phyloP scores from a whole-genome alignment of 2,797 vertebrate genomes.

The Phalloptychus januarius region DNA sequence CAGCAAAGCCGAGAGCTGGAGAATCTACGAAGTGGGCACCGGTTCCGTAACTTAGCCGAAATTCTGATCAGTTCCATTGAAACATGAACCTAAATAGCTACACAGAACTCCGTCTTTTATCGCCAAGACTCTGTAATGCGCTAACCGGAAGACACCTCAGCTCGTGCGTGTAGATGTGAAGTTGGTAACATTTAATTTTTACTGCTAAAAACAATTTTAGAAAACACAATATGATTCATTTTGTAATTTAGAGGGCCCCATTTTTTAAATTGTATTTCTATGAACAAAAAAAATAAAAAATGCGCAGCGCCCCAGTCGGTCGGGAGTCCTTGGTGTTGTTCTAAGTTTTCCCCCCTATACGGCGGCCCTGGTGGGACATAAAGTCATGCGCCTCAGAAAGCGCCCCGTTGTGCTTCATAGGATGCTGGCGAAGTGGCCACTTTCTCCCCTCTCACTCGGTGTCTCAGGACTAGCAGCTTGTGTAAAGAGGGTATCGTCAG shows the following conservation, averaged over 20 bases:
- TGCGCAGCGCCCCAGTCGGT: no score
- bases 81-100: neutral
- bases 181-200: no score
- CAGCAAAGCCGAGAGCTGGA: neutral
- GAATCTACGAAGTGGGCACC: neutral
- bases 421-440: slow-evolving; percentile 52
- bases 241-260: no score
- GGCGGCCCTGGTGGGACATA: no score
- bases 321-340: no score
- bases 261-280: no score
- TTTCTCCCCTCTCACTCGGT: slow-evolving; percentile 57
- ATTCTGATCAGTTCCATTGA: neutral
- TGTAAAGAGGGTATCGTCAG: slow-evolving; percentile 58
- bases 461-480: slow-evolving; percentile 26
- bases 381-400: slow-evolving; percentile 27
- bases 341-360: no score
- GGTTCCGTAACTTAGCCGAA: neutral
- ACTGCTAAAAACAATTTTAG: no score
- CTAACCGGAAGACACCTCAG: neutral
- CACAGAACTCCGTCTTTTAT: slow-evolving; percentile 3
- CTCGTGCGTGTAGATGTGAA: slow-evolving; percentile 3
- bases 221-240: no score
- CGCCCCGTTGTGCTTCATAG: slow-evolving; percentile 17
- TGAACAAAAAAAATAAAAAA: no score
- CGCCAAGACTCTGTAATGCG: slow-evolving; percentile 21